Evolutionary conservation across 2,113 vertebrate genomes (phyloP).

Genomic region (Bubalus kerabau): DNA sequence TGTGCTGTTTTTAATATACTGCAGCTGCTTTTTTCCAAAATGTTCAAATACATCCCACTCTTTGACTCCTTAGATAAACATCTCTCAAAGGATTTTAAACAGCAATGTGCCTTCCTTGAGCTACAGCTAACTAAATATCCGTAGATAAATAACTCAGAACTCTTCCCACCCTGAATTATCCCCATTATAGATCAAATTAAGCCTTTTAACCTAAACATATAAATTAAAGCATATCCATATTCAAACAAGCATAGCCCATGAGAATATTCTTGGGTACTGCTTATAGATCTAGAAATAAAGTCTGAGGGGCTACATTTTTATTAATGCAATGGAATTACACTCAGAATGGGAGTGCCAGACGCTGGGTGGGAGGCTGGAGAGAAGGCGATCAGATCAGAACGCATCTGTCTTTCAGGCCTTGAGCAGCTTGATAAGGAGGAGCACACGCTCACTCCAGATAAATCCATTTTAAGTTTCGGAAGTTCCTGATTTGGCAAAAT

Average conservation of each 20-base stretch:
- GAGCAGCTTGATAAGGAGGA: neutral
- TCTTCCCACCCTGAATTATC: neutral
- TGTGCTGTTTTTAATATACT: neutral
- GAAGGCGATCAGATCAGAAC: neutral
- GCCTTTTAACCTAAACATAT: neutral
- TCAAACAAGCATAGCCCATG: slow-evolving; percentile 8
- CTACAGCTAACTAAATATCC: neutral
- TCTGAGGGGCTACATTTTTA: neutral
- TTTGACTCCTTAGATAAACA: neutral
- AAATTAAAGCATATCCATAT: neutral
- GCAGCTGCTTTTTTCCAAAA: neutral
- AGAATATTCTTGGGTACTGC: neutral
- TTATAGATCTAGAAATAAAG: slow-evolving; percentile 31
- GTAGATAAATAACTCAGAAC: neutral
- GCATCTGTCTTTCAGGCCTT: slow-evolving; percentile 27
- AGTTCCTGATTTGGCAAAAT: slow-evolving; percentile 39
- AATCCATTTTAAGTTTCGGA: slow-evolving; percentile 13
- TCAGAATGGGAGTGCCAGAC: slow-evolving; percentile 29
- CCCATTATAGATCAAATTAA: neutral
- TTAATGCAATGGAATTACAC: neutral
- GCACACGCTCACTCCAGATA: neutral
- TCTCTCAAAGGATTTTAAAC: neutral
- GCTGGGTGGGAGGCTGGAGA: slow-evolving; percentile 38
- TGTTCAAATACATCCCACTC: neutral
- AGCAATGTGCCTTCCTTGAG: neutral